Evolutionary conservation across 2,888 invertebrate species (phyloP).

Genomic region (Graphium colonna): DNA sequence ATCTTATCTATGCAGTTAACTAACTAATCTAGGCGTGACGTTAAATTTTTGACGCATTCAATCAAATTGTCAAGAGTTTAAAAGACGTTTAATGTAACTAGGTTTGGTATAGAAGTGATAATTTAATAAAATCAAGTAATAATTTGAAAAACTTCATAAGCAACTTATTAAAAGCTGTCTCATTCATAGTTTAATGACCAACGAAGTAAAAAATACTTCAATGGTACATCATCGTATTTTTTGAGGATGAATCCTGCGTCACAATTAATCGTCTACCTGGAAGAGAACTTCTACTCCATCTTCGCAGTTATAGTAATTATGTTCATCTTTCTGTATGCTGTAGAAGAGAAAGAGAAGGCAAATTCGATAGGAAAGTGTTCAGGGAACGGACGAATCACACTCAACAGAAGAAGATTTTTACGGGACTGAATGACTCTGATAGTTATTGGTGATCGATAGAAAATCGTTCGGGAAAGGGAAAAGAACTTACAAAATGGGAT

Average conservation of each 20-base stretch:
- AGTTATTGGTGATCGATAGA: too few relatives aligned
- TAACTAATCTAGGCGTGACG: slow-evolving; percentile 2
- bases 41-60: slow-evolving; percentile 11
- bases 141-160: too few relatives aligned
- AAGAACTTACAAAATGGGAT: too few relatives aligned
- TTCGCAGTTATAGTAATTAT: slow-evolving; percentile 11
- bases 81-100: too few relatives aligned
- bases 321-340: slow-evolving; percentile 7
- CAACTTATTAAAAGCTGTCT: background rate
- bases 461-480: too few relatives aligned
- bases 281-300: slow-evolving; percentile 17
- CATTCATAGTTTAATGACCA: background rate
- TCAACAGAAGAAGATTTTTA: background rate
- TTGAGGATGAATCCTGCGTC: slow-evolving; percentile 15
- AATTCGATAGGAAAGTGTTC: background rate
- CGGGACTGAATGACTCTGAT: background rate
- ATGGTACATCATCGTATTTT: too few relatives aligned
- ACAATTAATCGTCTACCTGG: slow-evolving; percentile 4
- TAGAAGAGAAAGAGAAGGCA: slow-evolving; percentile 1
- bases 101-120: background rate
- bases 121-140: background rate
- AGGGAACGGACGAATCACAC: background rate
- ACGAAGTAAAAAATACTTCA: too few relatives aligned
- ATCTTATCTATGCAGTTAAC: slow-evolving; percentile 21
- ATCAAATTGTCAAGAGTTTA: background rate